Evolutionary conservation across 2,113 vertebrate species (phyloP).

Genomic region (Amia ocellicauda): DNA sequence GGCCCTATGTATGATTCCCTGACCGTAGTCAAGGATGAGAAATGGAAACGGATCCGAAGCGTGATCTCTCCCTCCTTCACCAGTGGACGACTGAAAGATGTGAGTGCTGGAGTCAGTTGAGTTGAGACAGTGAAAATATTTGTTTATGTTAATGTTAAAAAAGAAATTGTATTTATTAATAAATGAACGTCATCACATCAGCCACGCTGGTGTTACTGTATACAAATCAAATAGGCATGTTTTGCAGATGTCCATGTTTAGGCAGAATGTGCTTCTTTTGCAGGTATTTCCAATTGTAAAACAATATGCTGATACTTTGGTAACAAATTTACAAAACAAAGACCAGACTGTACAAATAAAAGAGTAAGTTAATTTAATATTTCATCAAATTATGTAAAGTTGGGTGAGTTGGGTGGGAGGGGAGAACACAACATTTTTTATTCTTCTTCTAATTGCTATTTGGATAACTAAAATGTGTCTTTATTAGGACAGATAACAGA

Average conservation of each 20-base stretch:
- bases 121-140: no score
- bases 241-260: no score
- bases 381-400: neutral
- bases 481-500: no score
- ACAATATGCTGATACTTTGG: slow-evolving; percentile 59
- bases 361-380: slow-evolving; percentile 61
- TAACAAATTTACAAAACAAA: slow-evolving; percentile 51
- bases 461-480: slow-evolving; percentile 15
- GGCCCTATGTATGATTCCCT: slow-evolving; percentile 52
- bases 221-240: no score
- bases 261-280: slow-evolving; percentile 30
- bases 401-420: no score
- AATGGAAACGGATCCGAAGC: slow-evolving; percentile 64
- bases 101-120: slow-evolving; percentile 15
- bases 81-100: slow-evolving; percentile 65
- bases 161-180: no score
- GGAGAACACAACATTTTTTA: neutral
- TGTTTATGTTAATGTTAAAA: no score
- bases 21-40: slow-evolving; percentile 51
- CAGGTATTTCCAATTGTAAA: slow-evolving; percentile 78
- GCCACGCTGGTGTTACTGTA: no score
- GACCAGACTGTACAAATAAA: slow-evolving; percentile 51
- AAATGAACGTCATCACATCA: no score
- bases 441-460: neutral
- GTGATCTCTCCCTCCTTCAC: slow-evolving; percentile 66